Conservation (phyloP, 2,113 vertebrate genomes). For the Myrmecophaga tridactyla region DNA sequence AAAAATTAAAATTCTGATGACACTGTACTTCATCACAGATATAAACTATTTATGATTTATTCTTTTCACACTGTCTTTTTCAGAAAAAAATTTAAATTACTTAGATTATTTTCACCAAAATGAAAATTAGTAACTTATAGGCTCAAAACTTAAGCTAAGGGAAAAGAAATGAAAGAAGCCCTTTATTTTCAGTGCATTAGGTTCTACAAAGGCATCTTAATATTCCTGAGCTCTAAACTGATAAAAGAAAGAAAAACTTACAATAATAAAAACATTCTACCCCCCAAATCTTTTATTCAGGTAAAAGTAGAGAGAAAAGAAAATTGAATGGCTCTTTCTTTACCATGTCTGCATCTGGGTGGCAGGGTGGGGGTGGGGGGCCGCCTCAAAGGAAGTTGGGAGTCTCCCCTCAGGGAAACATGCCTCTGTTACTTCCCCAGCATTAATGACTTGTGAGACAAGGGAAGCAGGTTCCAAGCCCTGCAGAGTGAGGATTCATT, state of each 20-base stretch:
- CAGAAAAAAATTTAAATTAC: background rate
- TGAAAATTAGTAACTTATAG: background rate
- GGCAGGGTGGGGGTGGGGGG: too few species aligned
- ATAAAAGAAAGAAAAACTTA: background rate
- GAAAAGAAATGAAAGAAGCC: background rate
- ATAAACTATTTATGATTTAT: background rate
- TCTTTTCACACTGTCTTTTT: background rate
- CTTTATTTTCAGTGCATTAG: background rate
- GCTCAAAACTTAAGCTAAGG: background rate
- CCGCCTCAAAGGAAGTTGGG: background rate
- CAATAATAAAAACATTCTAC: background rate
- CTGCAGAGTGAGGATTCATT: background rate
- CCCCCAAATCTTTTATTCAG: background rate
- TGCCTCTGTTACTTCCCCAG: too few species aligned
- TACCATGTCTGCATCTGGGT: background rate
- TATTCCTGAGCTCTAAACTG: background rate
- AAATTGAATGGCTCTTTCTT: fast-evolving
- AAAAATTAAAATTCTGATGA: background rate
- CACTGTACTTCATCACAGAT: background rate
- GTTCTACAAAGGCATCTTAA: background rate
- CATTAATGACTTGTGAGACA: too few species aligned
- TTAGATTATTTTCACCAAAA: background rate
- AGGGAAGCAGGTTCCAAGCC: background rate
- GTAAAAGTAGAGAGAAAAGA: fast-evolving
- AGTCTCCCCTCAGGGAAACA: background rate